Conservation (phyloP, 92 coral and sea anemone genomes). For the Porites lobata region DNA sequence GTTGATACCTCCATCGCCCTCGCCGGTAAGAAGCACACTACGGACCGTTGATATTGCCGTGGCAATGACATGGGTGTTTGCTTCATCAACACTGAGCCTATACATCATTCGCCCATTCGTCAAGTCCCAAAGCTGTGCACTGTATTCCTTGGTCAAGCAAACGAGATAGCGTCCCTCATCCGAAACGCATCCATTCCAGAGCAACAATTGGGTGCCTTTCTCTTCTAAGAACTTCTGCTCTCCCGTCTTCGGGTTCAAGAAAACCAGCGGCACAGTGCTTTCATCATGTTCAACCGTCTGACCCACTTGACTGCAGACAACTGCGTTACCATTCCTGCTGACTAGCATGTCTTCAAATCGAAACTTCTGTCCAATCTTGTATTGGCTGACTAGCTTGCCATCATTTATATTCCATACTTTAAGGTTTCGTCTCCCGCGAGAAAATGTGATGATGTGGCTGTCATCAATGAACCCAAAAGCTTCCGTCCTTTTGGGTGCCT, state of each 20-base stretch:
- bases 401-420: slow-evolving; percentile 89
- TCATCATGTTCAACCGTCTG: slow-evolving; percentile 61
- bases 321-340: slow-evolving; percentile 76
- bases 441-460: slow-evolving; percentile 75
- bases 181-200: slow-evolving; percentile 69
- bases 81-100: slow-evolving; percentile 38
- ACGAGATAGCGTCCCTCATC: slow-evolving; percentile 82
- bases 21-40: slow-evolving; percentile 75
- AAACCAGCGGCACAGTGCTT: slow-evolving; percentile 70
- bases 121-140: slow-evolving; percentile 75
- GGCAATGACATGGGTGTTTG: slow-evolving; percentile 65
- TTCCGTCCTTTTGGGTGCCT: slow-evolving; percentile 88
- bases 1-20: slow-evolving; percentile 69
- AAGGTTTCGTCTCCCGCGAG: slow-evolving; percentile 92
- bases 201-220: slow-evolving; percentile 46
- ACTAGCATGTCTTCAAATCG: slow-evolving; percentile 92
- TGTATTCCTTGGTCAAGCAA: slow-evolving; percentile 53
- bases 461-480: slow-evolving; percentile 82
- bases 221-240: slow-evolving; percentile 70
- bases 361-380: slow-evolving; percentile 87
- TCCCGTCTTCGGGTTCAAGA: slow-evolving; percentile 58
- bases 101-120: slow-evolving; percentile 52
- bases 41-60: slow-evolving; percentile 65
- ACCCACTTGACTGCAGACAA: slow-evolving; percentile 79
- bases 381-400: slow-evolving; percentile 77